phyloP scores from a whole-genome alignment of 1,140 invertebrate species.

The Euwallacea similis region DNA sequence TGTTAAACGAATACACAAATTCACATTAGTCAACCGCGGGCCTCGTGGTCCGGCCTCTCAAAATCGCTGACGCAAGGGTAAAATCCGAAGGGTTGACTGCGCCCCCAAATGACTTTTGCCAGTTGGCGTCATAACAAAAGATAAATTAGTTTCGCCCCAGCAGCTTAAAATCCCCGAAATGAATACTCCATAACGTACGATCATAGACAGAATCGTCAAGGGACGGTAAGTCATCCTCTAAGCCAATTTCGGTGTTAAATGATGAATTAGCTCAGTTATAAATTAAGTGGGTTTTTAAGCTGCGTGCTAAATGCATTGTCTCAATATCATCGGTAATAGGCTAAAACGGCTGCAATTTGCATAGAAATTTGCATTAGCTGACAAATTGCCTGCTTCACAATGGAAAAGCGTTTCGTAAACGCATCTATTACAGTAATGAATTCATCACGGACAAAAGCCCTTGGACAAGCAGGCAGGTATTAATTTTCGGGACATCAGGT shows the following conservation, averaged over 20 bases:
- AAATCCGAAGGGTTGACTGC: slow-evolving; percentile 17
- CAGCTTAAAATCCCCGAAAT: slow-evolving; percentile 18
- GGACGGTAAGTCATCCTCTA: slow-evolving; percentile 8
- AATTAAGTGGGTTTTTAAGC: too few species aligned
- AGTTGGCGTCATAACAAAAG: slow-evolving; percentile 32
- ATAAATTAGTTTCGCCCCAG: slow-evolving; percentile 24
- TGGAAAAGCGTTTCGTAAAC: slow-evolving; percentile 22
- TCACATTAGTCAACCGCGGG: slow-evolving; percentile 20
- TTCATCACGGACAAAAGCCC: slow-evolving; percentile 30
- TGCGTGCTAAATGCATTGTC: slow-evolving; percentile 5
- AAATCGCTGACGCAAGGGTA: slow-evolving; percentile 20
- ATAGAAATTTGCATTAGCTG: slow-evolving; percentile 22
- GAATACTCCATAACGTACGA: slow-evolving; percentile 9
- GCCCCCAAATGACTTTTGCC: slow-evolving; percentile 28
- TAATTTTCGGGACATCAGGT: slow-evolving; percentile 32
- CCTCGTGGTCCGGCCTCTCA: slow-evolving; percentile 12
- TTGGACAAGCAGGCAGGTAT: slow-evolving; percentile 29
- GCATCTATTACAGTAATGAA: slow-evolving; percentile 34
- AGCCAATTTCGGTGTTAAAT: neutral
- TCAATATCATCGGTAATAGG: slow-evolving; percentile 10
- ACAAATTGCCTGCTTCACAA: slow-evolving; percentile 20
- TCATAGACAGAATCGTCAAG: slow-evolving; percentile 18
- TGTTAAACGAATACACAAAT: slow-evolving; percentile 25
- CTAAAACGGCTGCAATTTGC: slow-evolving; percentile 13
- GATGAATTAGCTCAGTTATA: slow-evolving; percentile 1